These are phyloP conservation scores for Macaca fascicularis DNA, from an alignment of 2,113 vertebrate genomes.

Conservation along the genomic window DNA sequence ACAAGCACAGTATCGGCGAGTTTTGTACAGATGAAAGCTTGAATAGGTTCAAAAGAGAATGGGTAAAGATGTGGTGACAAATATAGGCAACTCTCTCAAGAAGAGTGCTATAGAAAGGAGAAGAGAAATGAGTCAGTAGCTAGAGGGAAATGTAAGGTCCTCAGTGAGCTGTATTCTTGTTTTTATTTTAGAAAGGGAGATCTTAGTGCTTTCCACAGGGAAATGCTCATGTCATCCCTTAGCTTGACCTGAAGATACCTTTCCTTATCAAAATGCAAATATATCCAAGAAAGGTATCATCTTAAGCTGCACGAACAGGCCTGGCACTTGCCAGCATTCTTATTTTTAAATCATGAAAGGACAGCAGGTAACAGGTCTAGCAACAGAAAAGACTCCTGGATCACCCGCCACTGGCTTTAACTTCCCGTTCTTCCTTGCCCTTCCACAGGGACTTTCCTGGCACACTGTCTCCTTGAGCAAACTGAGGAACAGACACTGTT, in stretches of 20 bases:
- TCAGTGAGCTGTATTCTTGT: neutral
- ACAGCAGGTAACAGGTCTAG: neutral
- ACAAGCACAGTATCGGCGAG: neutral
- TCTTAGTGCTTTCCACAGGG: neutral
- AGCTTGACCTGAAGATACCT: neutral
- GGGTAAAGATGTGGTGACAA: neutral
- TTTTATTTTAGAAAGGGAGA: conserved; percentile 10
- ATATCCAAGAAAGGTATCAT: neutral
- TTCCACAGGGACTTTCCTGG: conserved; percentile 42
- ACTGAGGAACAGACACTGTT: neutral
- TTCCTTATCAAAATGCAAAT: conserved; percentile 1
- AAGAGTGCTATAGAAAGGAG: neutral
- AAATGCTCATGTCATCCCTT: neutral
- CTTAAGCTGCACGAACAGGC: neutral
- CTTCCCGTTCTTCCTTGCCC: conserved; percentile 20
- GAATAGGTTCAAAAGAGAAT: neutral
- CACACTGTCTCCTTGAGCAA: neutral
- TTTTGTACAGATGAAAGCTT: neutral
- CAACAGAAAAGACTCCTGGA: neutral
- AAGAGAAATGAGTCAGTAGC: neutral
- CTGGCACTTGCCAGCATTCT: neutral
- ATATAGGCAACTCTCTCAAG: neutral
- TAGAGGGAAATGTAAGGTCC: neutral
- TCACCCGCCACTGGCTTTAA: neutral
- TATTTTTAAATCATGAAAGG: conserved; percentile 1